Evolutionary conservation across 2,797 vertebrate species (phyloP).

Genomic region (Acestrorhynchus altus): DNA sequence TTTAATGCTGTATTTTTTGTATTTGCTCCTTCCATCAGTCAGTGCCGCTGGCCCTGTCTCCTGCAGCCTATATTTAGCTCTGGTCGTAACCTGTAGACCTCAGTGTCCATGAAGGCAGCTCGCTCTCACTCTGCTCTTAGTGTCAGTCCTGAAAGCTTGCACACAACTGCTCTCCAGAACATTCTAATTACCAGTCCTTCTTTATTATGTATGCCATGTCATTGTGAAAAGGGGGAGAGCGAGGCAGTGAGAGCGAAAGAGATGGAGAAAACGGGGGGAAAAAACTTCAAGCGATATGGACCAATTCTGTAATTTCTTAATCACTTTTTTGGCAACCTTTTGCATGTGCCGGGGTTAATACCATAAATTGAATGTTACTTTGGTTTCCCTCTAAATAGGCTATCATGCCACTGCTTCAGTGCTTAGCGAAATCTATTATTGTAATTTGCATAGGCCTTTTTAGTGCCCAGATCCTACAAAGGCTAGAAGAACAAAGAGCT

Average conservation of each 20-base stretch:
- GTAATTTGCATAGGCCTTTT: constrained; percentile 83
- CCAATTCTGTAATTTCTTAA: constrained; percentile 84
- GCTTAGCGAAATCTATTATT: constrained; percentile 84
- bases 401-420: constrained; percentile 71
- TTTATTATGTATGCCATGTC: constrained; percentile 81
- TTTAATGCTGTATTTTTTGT: background rate
- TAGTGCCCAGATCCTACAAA: constrained; percentile 77
- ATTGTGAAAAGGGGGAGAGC: constrained; percentile 56
- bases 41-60: constrained; percentile 20
- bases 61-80: constrained; percentile 35
- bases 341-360: constrained; percentile 77
- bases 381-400: constrained; percentile 82
- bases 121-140: constrained; percentile 27
- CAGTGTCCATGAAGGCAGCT: constrained; percentile 18
- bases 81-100: constrained; percentile 48
- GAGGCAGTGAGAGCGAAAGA: constrained; percentile 39
- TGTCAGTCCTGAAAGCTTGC: constrained; percentile 45
- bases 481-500: constrained; percentile 84
- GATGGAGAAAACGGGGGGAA: constrained; percentile 29
- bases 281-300: constrained; percentile 73
- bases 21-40: constrained; percentile 5
- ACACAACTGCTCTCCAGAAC: constrained; percentile 70
- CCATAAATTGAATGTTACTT: constrained; percentile 85
- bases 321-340: constrained; percentile 84
- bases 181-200: constrained; percentile 80